phyloP scores from a whole-genome alignment of 1,140 invertebrate species.

The Drosophila ambigua region DNA sequence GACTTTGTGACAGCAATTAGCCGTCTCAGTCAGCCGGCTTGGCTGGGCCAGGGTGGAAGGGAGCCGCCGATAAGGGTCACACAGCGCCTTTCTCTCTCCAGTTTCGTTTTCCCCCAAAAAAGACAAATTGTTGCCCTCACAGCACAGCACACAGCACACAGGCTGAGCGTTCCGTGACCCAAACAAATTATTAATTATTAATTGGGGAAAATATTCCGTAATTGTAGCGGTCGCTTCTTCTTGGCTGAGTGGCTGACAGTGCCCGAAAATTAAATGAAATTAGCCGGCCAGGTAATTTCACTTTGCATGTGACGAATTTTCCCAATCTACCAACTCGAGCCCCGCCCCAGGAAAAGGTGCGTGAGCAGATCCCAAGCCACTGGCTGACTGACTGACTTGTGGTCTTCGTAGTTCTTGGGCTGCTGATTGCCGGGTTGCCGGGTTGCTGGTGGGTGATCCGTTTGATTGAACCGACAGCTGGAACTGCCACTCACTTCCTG shows the following conservation, averaged over 20 bases:
- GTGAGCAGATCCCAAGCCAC: slow-evolving; percentile 36
- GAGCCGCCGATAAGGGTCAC: slow-evolving; percentile 17
- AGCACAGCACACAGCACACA: background rate
- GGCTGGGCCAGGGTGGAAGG: slow-evolving; percentile 19
- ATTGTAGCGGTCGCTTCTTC: slow-evolving; percentile 74
- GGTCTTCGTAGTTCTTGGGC: background rate
- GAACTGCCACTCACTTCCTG: slow-evolving; percentile 23
- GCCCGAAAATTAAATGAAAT: slow-evolving; percentile 82
- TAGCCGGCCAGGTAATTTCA: slow-evolving; percentile 75
- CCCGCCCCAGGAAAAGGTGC: slow-evolving; percentile 32
- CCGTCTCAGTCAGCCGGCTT: slow-evolving; percentile 65
- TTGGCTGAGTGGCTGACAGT: slow-evolving; percentile 53
- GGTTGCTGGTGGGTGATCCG: slow-evolving; percentile 47
- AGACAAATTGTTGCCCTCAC: slow-evolving; percentile 52
- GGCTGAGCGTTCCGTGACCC: slow-evolving; percentile 68
- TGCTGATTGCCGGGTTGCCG: slow-evolving; percentile 5
- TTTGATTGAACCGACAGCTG: slow-evolving; percentile 72
- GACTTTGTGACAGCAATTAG: slow-evolving; percentile 82
- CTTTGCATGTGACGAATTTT: slow-evolving; percentile 80
- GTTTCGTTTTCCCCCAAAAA: slow-evolving; percentile 40
- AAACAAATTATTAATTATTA: slow-evolving; percentile 84
- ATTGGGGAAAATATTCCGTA: slow-evolving; percentile 82
- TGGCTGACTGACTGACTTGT: slow-evolving; percentile 3
- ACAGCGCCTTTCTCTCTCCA: slow-evolving; percentile 38
- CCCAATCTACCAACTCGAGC: background rate